Evolutionary conservation across 2,888 invertebrate genomes (phyloP).

Genomic region (Linnaemya tessellans): DNA sequence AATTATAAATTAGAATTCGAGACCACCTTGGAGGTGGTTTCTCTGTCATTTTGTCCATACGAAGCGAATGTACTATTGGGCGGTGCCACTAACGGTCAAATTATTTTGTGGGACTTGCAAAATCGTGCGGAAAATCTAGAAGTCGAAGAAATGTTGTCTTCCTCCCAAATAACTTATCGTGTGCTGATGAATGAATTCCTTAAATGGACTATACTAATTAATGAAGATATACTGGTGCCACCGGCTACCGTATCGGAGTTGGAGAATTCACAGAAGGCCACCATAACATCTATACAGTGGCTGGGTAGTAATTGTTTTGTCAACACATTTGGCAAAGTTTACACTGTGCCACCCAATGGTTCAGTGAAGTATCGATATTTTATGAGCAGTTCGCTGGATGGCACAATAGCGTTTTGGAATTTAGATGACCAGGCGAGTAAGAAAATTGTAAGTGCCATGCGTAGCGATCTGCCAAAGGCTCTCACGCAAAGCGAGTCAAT

Average conservation of each 20-base stretch:
- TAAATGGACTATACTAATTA: conserved; percentile 88
- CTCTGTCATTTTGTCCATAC: conserved; percentile 88
- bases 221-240: conserved; percentile 85
- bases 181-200: conserved; percentile 86
- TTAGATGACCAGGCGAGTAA: conserved; percentile 82
- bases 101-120: conserved; percentile 88
- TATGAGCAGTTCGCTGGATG: conserved; percentile 87
- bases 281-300: conserved; percentile 88
- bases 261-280: conserved; percentile 86
- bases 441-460: conserved; percentile 56
- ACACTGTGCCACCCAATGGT: conserved; percentile 81
- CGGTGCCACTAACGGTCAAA: conserved; percentile 89
- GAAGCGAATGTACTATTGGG: conserved; percentile 88
- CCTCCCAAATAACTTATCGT: conserved; percentile 86
- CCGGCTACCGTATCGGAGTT: conserved; percentile 87
- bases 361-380: conserved; percentile 85
- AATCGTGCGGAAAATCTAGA: conserved; percentile 87
- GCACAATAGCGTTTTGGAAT: conserved; percentile 89
- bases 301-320: conserved; percentile 86
- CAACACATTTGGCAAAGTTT: conserved; percentile 86
- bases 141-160: conserved; percentile 85
- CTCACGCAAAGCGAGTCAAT: conserved; percentile 86
- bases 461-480: conserved; percentile 84
- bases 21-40: conserved; percentile 87
- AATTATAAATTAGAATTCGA: conserved; percentile 88